These are phyloP conservation scores for Pedicia rivosa DNA, from an alignment of 2,888 invertebrate species.

Conservation along the genomic window DNA sequence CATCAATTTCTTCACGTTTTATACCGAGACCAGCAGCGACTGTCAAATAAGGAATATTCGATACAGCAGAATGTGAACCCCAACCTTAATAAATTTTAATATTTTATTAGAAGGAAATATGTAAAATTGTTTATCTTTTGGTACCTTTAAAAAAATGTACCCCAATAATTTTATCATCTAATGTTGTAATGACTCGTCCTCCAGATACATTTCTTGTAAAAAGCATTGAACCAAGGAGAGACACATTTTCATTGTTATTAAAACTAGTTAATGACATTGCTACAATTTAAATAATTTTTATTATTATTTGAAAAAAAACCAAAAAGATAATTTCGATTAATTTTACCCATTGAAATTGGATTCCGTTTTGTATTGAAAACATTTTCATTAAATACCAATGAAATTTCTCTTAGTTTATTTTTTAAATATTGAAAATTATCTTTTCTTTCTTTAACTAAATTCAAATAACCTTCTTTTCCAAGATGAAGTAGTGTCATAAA, in stretches of 20 bases:
- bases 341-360: constrained; percentile 45
- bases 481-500: constrained; percentile 59
- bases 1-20: constrained; percentile 46
- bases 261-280: constrained; percentile 32
- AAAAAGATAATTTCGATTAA: too few relatives aligned
- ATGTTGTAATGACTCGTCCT: constrained; percentile 41
- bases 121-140: constrained; percentile 8
- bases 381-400: constrained; percentile 38
- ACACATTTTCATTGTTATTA: constrained; percentile 28
- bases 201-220: constrained; percentile 58
- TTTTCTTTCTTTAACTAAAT: constrained; percentile 41
- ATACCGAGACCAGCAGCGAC: constrained; percentile 58
- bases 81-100: constrained; percentile 35
- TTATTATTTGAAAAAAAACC: too few relatives aligned
- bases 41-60: constrained; percentile 49
- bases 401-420: constrained; percentile 36
- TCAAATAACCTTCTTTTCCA: constrained; percentile 45
- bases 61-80: constrained; percentile 47
- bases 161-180: constrained; percentile 36
- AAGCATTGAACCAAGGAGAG: constrained; percentile 54
- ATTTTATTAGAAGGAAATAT: constrained; percentile 1
- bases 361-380: constrained; percentile 45
- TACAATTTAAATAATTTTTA: constrained; percentile 10
- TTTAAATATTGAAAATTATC: constrained; percentile 43
- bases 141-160: constrained; percentile 40